Percentiles rank a stretch among this genome's conserved stretches.
Evolutionary conservation across 1,140 invertebrate species (phyloP).

Genomic region (Megalonaias nervosa): DNA sequence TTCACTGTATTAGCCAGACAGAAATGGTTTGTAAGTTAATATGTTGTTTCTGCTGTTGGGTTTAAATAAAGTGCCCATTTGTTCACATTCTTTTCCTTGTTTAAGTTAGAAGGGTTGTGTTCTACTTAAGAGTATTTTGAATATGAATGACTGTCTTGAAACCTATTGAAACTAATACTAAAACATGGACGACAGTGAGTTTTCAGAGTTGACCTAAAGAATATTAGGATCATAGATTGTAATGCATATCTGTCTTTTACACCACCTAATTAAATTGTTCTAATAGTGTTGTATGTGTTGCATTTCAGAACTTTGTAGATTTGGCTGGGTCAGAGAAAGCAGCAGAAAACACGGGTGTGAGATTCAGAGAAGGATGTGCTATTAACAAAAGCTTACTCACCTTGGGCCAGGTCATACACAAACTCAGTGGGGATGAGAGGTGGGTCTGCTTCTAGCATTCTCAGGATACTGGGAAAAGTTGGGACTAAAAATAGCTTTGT

Average conservation of each 20-base stretch:
- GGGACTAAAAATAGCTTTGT: too few relatives aligned
- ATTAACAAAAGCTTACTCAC: constrained; percentile 77
- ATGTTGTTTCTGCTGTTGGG: too few relatives aligned
- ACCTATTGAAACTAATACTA: neutral
- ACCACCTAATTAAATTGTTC: neutral
- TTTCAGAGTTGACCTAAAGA: neutral
- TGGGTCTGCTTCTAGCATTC: constrained; percentile 6
- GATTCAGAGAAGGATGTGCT: constrained; percentile 77
- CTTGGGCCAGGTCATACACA: constrained; percentile 76
- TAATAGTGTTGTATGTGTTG: neutral
- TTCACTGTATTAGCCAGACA: too few relatives aligned
- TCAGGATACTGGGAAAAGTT: too few relatives aligned
- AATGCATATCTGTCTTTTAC: neutral
- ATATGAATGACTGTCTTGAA: too few relatives aligned
- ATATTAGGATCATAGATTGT: neutral
- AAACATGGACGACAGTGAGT: neutral
- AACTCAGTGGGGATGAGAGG: constrained; percentile 69
- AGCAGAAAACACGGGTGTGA: constrained; percentile 75
- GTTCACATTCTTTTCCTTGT: too few relatives aligned
- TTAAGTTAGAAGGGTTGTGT: too few relatives aligned
- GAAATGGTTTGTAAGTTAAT: too few relatives aligned
- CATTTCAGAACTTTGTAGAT: constrained; percentile 77
- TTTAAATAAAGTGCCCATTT: too few relatives aligned
- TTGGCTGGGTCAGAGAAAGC: constrained; percentile 78
- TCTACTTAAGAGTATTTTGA: too few relatives aligned